Conservation (phyloP, 2,797 vertebrate species). For the Scomberomorus guttatus region DNA sequence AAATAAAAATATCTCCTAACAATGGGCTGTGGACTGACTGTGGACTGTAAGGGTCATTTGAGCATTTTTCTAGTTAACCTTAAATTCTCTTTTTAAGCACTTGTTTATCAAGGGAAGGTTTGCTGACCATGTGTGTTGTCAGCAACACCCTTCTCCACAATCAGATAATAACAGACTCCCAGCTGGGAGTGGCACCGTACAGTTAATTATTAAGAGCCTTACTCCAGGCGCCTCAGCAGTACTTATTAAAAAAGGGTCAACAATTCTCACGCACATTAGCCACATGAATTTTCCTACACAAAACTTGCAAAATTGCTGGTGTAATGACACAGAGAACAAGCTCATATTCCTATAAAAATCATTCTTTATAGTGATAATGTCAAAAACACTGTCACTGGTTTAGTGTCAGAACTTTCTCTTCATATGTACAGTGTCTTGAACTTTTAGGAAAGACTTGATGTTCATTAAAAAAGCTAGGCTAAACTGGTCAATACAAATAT, state of each 20-base stretch:
- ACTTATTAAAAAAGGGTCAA: slow-evolving; percentile 18
- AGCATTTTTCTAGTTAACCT: not conserved
- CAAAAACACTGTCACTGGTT: not conserved
- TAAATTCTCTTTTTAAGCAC: not conserved
- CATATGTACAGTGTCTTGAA: not conserved
- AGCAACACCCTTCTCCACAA: slow-evolving; percentile 52
- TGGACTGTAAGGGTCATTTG: not conserved
- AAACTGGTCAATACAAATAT: not conserved
- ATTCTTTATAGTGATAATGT: not conserved
- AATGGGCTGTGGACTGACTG: not conserved
- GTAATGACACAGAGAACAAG: not conserved
- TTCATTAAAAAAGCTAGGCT: not conserved
- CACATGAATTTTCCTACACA: not conserved
- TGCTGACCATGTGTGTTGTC: slow-evolving; percentile 40
- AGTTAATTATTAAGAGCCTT: slow-evolving; percentile 46
- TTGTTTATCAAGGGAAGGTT: slow-evolving; percentile 31
- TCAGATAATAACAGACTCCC: slow-evolving; percentile 67
- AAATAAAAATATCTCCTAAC: not conserved
- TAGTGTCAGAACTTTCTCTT: not conserved
- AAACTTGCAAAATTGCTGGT: not conserved
- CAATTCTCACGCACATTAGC: not conserved
- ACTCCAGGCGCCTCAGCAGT: slow-evolving; percentile 1
- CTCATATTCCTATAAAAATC: not conserved
- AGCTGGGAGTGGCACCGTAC: slow-evolving; percentile 34
- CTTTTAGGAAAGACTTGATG: not conserved